These are phyloP conservation scores for Zosterops lateralis DNA, from an alignment of 2,113 vertebrate genomes.

Conservation along the genomic window DNA sequence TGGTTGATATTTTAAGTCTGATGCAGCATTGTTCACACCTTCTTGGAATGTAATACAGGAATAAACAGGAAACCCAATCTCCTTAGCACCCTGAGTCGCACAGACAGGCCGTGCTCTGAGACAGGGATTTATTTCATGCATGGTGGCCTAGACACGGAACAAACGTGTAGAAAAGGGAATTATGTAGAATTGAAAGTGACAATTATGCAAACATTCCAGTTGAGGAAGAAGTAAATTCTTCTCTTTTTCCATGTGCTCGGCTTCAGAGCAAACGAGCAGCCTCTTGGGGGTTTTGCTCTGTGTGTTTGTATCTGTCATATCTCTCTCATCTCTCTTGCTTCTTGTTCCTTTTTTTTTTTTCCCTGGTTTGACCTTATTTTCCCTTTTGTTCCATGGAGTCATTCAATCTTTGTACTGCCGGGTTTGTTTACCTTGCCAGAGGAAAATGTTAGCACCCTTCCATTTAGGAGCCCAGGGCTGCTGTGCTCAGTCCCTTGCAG, in stretches of 20 bases:
- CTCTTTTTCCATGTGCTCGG: slow-evolving; percentile 14
- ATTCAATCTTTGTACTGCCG: neutral
- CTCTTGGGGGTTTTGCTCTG: slow-evolving; percentile 15
- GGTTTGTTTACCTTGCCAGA: slow-evolving; percentile 48
- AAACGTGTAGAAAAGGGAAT: slow-evolving; percentile 34
- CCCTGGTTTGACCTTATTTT: slow-evolving; percentile 44
- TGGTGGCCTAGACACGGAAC: slow-evolving; percentile 36
- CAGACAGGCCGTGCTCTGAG: slow-evolving; percentile 4
- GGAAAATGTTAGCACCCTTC: slow-evolving; percentile 36
- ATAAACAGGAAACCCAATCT: slow-evolving; percentile 43
- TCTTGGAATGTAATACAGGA: slow-evolving; percentile 32
- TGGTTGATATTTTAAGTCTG: neutral
- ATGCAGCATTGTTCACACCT: slow-evolving; percentile 51
- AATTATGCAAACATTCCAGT: slow-evolving; percentile 56
- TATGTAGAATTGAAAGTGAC: slow-evolving; percentile 57
- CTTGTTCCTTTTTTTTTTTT: neutral
- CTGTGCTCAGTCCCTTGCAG: neutral
- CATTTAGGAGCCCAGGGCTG: neutral
- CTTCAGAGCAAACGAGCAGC: neutral
- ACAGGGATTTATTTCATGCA: slow-evolving; percentile 47
- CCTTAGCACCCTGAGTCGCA: neutral
- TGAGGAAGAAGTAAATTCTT: slow-evolving; percentile 49
- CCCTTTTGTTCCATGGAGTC: slow-evolving; percentile 49
- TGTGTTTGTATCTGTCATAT: slow-evolving; percentile 15
- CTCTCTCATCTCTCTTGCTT: neutral